These are phyloP conservation scores for Dascillus cervinus DNA, from an alignment of 2,888 invertebrate species.

Conservation along the genomic window DNA sequence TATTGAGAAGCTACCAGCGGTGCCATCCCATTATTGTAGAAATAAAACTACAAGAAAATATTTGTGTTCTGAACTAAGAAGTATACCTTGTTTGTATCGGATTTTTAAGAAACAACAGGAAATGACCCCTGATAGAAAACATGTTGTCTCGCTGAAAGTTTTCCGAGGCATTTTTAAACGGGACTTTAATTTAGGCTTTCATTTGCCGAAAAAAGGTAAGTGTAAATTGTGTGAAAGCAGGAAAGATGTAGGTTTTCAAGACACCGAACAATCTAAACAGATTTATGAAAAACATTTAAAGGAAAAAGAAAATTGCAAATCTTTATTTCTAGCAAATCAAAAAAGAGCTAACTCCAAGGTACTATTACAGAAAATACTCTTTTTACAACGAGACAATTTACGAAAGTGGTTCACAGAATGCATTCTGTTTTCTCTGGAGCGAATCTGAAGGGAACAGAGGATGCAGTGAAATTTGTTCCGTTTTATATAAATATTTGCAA, in stretches of 20 bases:
- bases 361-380: constrained; percentile 19
- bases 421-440: constrained; percentile 17
- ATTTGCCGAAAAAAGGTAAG: constrained; percentile 15
- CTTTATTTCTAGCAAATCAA: not conserved
- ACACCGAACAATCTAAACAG: not conserved
- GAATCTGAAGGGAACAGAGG: constrained; percentile 16
- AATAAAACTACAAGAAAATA: constrained; percentile 12
- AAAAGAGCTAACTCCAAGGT: not conserved
- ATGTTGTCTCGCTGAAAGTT: too few species aligned
- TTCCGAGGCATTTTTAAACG: constrained; percentile 10
- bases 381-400: constrained; percentile 22
- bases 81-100: too few species aligned
- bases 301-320: not conserved
- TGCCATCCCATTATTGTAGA: constrained; percentile 15
- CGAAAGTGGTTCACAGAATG: constrained; percentile 17
- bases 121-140: not conserved
- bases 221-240: constrained; percentile 6
- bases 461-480: constrained; percentile 9
- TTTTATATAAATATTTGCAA: constrained; percentile 18
- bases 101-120: not conserved
- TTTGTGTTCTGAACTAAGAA: constrained; percentile 8
- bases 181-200: constrained; percentile 14
- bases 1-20: constrained; percentile 10
- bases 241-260: constrained; percentile 3
- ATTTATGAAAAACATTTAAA: not conserved